Conservation (phyloP, 2,113 vertebrate species). For the Crocuta crocuta region DNA sequence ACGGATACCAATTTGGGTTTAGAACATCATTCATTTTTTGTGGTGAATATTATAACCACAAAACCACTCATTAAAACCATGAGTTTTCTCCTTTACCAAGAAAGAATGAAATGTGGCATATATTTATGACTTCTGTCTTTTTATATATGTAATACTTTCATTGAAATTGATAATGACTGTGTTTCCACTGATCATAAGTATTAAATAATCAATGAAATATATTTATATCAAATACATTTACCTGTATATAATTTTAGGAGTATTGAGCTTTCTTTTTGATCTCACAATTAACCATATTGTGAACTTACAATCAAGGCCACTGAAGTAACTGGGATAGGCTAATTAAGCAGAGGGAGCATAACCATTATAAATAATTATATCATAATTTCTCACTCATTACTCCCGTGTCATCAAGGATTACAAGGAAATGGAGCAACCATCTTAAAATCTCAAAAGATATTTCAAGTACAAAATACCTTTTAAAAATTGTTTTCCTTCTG, state of each 20-base stretch:
- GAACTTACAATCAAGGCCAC: background rate
- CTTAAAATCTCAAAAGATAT: background rate
- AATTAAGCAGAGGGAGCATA: background rate
- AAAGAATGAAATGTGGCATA: background rate
- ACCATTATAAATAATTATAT: background rate
- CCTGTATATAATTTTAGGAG: background rate
- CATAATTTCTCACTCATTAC: background rate
- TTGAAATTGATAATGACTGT: background rate
- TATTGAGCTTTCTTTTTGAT: background rate
- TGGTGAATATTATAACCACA: background rate
- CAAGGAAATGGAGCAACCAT: background rate
- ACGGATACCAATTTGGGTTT: background rate
- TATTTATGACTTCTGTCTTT: background rate
- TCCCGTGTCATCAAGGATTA: background rate
- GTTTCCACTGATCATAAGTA: background rate
- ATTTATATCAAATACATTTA: background rate
- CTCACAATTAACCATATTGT: background rate
- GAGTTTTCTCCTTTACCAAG: background rate
- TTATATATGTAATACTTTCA: background rate
- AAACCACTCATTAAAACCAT: too few relatives aligned
- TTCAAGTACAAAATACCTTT: background rate
- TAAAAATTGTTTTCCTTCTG: background rate
- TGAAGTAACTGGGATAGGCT: background rate
- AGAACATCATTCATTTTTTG: background rate
- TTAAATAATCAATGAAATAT: background rate